phyloP scores from a whole-genome alignment of 2,797 vertebrate species.

The Alauda arvensis region DNA sequence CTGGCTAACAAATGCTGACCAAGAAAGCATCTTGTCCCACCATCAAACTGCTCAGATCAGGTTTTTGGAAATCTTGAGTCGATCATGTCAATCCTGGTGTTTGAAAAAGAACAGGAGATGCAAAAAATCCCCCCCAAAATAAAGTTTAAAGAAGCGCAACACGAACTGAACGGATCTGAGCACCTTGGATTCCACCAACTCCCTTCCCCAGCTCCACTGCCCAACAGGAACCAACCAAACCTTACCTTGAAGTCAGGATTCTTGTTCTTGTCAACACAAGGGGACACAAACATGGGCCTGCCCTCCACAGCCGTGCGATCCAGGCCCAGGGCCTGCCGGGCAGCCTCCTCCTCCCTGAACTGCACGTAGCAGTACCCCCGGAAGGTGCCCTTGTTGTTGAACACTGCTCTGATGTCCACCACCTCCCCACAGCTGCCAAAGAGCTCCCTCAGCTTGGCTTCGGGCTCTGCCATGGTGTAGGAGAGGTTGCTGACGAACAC shows the following conservation, averaged over 20 bases:
- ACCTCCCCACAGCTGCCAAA: conserved; percentile 86
- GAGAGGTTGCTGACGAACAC: conserved; percentile 95
- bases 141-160: not conserved
- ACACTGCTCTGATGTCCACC: conserved; percentile 81
- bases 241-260: conserved; percentile 94
- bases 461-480: conserved; percentile 85
- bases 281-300: conserved; percentile 95
- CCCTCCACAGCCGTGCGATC: conserved; percentile 85
- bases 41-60: not conserved
- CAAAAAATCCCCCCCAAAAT: not conserved
- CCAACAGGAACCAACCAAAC: not conserved
- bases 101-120: rapidly evolving
- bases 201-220: not conserved
- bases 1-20: not conserved
- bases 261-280: conserved; percentile 93
- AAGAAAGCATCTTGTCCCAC: not conserved
- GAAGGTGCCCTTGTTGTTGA: conserved; percentile 83
- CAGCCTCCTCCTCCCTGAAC: conserved; percentile 78
- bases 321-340: conserved; percentile 81
- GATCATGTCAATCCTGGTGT: not conserved
- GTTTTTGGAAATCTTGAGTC: not conserved
- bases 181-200: not conserved
- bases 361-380: conserved; percentile 92
- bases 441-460: conserved; percentile 76
- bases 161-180: rapidly evolving